phyloP scores from a whole-genome alignment of 1,140 invertebrate genomes.

The Drosophila funebris region DNA sequence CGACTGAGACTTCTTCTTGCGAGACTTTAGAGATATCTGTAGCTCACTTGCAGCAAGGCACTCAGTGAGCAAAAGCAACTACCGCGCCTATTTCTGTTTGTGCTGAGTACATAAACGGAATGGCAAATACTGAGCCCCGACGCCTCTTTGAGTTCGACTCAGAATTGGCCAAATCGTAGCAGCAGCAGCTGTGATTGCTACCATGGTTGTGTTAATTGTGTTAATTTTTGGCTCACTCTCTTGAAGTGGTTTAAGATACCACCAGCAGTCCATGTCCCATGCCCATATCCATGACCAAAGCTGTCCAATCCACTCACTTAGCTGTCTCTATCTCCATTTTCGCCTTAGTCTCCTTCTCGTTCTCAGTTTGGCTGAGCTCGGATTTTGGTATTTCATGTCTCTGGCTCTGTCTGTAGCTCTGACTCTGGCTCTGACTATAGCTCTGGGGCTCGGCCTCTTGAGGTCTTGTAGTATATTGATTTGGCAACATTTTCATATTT shows the following conservation, averaged over 20 bases:
- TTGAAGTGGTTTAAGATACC: conserved; percentile 22
- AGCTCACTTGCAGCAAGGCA: no score
- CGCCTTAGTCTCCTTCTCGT: not conserved
- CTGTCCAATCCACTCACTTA: conserved; percentile 11
- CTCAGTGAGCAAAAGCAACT: not conserved
- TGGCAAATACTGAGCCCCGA: conserved; percentile 24
- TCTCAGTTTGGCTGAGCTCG: conserved; percentile 1
- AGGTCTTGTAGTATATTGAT: conserved; percentile 59
- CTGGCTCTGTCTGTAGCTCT: not conserved
- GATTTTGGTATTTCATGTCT: conserved; percentile 32
- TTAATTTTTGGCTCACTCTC: conserved; percentile 42
- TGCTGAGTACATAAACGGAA: conserved; percentile 37
- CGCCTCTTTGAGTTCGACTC: conserved; percentile 12
- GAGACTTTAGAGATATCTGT: conserved; percentile 20
- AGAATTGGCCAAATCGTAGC: conserved; percentile 48
- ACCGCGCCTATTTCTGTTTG: conserved; percentile 64
- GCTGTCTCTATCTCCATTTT: not conserved
- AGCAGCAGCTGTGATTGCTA: not conserved
- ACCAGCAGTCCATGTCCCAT: not conserved
- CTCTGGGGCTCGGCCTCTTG: conserved; percentile 26
- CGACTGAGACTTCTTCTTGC: conserved; percentile 61
- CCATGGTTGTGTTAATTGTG: conserved; percentile 39
- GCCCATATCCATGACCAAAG: conserved; percentile 27
- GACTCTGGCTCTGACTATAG: not conserved
- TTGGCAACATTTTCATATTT: conserved; percentile 77